These are phyloP conservation scores for Apotomis betuletana DNA, from an alignment of 2,888 invertebrate genomes.

Conservation along the genomic window DNA sequence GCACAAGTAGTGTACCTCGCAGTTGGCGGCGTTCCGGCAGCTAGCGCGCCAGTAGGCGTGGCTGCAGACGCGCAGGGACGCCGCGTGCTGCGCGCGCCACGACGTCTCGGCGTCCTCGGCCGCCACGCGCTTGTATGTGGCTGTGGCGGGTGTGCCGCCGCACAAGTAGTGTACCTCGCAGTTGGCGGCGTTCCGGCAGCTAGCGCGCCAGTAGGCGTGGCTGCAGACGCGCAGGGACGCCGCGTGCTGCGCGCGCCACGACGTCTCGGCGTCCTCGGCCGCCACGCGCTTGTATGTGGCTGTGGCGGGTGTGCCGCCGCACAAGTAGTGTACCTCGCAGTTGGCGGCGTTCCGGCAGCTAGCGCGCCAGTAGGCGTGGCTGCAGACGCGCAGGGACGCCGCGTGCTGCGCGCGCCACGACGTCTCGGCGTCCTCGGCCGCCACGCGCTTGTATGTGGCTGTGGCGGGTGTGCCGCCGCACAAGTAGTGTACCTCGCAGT, in stretches of 20 bases:
- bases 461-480: not conserved
- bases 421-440: slow-evolving; percentile 89
- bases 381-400: slow-evolving; percentile 92
- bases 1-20: too few species aligned
- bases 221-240: slow-evolving; percentile 93
- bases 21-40: too few species aligned
- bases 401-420: slow-evolving; percentile 96
- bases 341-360: slow-evolving; percentile 74
- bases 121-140: too few species aligned
- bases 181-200: slow-evolving; percentile 73
- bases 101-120: too few species aligned
- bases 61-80: too few species aligned
- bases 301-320: not conserved
- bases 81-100: too few species aligned
- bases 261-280: slow-evolving; percentile 90
- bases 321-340: too few species aligned
- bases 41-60: too few species aligned
- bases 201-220: slow-evolving; percentile 82
- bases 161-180: too few species aligned
- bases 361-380: slow-evolving; percentile 84
- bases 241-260: slow-evolving; percentile 96
- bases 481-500: too few species aligned
- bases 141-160: not conserved
- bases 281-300: slow-evolving; percentile 87
- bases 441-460: slow-evolving; percentile 87